phyloP scores from a whole-genome alignment of 2,797 vertebrate genomes.

The Amblyraja radiata region DNA sequence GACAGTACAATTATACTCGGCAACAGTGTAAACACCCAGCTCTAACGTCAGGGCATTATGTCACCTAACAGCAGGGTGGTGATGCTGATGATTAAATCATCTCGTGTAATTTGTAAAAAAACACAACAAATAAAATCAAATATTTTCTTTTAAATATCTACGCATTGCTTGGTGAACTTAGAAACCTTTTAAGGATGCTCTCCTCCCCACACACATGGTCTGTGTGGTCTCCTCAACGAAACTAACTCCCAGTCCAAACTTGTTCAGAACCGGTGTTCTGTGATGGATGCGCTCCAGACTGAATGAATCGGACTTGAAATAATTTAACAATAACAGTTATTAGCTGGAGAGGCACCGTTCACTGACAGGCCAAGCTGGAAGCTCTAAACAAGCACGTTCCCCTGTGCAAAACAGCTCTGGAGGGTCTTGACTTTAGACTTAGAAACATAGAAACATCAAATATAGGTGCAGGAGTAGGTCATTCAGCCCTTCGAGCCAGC shows the following conservation, averaged over 20 bases:
- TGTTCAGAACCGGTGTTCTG: background rate
- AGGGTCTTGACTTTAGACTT: too few relatives aligned
- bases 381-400: too few relatives aligned
- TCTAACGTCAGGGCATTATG: too few relatives aligned
- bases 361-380: background rate
- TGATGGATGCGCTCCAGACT: background rate
- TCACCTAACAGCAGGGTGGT: background rate
- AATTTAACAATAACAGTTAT: background rate
- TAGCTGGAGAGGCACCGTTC: background rate
- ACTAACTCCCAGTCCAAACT: background rate
- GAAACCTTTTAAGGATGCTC: background rate
- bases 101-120: background rate
- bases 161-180: background rate
- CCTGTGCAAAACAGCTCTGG: too few relatives aligned
- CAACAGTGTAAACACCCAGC: background rate
- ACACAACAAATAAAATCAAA: background rate
- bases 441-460: too few relatives aligned
- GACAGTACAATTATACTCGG: too few relatives aligned
- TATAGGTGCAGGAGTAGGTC: too few relatives aligned
- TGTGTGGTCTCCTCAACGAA: background rate
- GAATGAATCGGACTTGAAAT: background rate
- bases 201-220: background rate
- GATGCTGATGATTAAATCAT: background rate
- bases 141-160: background rate
- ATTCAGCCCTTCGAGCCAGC: too few relatives aligned